Evolutionary conservation across 2,797 vertebrate species (phyloP), one percentile per base, ranked within the genome.

Genomic region (Morus bassanus): DNA sequence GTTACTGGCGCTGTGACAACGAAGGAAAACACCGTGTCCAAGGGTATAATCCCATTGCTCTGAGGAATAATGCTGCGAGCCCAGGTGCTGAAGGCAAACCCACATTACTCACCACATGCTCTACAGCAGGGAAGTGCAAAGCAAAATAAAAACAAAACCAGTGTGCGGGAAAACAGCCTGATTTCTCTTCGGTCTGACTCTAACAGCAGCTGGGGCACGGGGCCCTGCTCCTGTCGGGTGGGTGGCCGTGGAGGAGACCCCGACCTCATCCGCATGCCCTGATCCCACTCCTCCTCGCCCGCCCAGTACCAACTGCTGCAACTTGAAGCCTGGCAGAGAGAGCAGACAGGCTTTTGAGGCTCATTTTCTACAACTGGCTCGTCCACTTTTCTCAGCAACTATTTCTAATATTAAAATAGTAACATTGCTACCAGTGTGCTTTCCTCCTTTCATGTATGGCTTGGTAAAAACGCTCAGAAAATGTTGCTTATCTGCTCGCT

Each of bases 281-380:
- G 33, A 68, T 11, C 63, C 63, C 37, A 11, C 51, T 53, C 28
- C 64, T 73, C 68, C 43, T 69, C 10, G 2, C 61, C 45, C 5
- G 0, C 13, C 39, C 2, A 2, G 19, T 59, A 41, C 56, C 80
- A 18, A 8, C 4, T 3, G 1, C 39, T 1, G 53, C 53, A 17
- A 60, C 12, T 1, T 12, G 83, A 53, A 61, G 67, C 10, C 6
- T 0, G 1, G 43, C 79, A 35, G 22, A 61, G 48, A 69, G 53
- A n/a, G 46, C 37, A 61, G 59, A 35, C 12, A 31, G 72, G 77
- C 6, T 85, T 78, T 14, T 1, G 28, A 85, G 45, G 35, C 7
- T 91, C 28, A 3, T 56, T 65, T 51, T 13, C 67, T 48, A 10
- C 15, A 18, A 28, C 24, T 28, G 57, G 9, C 61, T 48, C 8